These are phyloP conservation scores for Drosophila saltans DNA, from an alignment of 1,140 invertebrate species.

Conservation along the genomic window DNA sequence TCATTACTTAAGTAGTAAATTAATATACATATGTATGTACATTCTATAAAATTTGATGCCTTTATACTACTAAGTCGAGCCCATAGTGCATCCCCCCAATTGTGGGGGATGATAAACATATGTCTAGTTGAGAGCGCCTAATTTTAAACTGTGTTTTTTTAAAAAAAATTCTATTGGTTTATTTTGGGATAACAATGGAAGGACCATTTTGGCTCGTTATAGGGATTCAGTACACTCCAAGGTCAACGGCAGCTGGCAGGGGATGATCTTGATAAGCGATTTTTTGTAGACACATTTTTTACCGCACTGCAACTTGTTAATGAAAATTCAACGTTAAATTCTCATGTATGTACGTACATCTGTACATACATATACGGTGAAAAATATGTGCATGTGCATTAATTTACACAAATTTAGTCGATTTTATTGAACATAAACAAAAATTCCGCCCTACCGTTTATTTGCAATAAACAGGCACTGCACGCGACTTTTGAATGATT, in stretches of 20 bases:
- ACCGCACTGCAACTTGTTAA: neutral
- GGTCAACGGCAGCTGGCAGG: neutral
- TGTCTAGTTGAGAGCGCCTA: no score
- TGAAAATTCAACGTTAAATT: neutral
- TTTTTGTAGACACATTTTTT: neutral
- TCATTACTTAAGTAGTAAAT: no score
- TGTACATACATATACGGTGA: neutral
- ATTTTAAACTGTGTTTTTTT: no score
- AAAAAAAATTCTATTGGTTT: no score
- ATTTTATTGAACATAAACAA: neutral
- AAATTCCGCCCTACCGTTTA: neutral
- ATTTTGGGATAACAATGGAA: no score
- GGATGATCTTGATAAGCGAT: slow-evolving; percentile 6
- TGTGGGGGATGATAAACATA: no score
- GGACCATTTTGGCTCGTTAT: no score
- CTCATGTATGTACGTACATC: neutral
- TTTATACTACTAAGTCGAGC: no score
- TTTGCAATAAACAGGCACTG: neutral
- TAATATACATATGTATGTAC: no score
- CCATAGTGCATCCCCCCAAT: no score
- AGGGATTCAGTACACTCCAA: neutral
- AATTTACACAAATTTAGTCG: neutral
- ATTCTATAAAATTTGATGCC: no score
- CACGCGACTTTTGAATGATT: neutral
- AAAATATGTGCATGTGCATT: neutral